A percentile compares a stretch with the other conserved stretches of the same genome.
Evolutionary conservation across 2,888 invertebrate species (phyloP).

Genomic region (Tuberolachnus salignus): DNA sequence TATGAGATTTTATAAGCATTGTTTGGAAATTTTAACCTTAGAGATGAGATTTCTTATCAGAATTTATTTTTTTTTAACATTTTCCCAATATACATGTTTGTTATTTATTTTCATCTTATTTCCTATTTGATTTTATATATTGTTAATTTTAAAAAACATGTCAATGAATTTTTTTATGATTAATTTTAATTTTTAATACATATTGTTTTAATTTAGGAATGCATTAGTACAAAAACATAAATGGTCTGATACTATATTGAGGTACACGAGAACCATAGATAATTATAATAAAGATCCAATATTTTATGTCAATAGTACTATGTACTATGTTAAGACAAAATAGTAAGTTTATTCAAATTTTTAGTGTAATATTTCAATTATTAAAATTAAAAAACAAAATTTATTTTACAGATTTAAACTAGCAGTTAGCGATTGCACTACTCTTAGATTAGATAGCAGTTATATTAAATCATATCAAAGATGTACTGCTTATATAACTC

Average conservation of each 20-base stretch:
- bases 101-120: too few species aligned
- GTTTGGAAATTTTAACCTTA: too few species aligned
- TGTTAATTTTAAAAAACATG: too few species aligned
- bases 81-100: too few species aligned
- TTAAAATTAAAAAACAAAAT: neutral
- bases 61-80: too few species aligned
- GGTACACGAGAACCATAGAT: slow-evolving; percentile 87
- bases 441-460: slow-evolving; percentile 76
- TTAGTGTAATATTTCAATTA: neutral
- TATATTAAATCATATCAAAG: slow-evolving; percentile 87
- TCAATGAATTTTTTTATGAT: too few species aligned
- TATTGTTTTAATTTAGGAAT: slow-evolving; percentile 71
- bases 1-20: too few species aligned
- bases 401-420: slow-evolving; percentile 67
- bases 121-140: too few species aligned
- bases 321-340: slow-evolving; percentile 82
- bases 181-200: too few species aligned
- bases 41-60: too few species aligned
- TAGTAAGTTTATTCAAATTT: slow-evolving; percentile 67
- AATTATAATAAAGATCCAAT: slow-evolving; percentile 78
- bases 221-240: slow-evolving; percentile 76
- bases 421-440: slow-evolving; percentile 81
- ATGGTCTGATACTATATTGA: slow-evolving; percentile 83
- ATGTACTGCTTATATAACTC: slow-evolving; percentile 74
- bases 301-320: slow-evolving; percentile 85